Conservation (phyloP, 2,113 vertebrate genomes). For the Leucosticte australis region DNA sequence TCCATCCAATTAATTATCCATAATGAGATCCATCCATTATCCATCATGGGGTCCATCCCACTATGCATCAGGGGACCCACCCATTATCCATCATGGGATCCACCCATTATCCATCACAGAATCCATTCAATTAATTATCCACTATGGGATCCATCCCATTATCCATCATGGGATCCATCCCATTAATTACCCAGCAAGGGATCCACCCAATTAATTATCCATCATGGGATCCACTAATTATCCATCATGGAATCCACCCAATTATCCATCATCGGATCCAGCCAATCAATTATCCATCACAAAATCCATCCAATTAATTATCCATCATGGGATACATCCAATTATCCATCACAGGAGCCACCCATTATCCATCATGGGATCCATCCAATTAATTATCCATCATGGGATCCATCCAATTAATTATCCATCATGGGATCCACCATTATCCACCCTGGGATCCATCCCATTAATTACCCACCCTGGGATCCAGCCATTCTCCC, state of each 20-base stretch:
- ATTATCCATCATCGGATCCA: not conserved
- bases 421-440: not conserved
- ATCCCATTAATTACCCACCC: not conserved
- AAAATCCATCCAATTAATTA: no score
- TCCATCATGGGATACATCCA: not conserved
- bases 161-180: no score
- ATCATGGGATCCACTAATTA: rapidly evolving
- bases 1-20: not conserved
- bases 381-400: no score
- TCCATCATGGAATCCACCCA: not conserved
- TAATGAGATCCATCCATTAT: rapidly evolving
- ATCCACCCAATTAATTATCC: not conserved
- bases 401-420: no score
- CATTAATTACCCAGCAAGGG: not conserved
- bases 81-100: not conserved
- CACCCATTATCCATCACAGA: no score
- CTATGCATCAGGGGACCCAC: not conserved
- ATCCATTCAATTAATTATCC: not conserved
- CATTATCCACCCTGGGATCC: not conserved
- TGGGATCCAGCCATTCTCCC: no score
- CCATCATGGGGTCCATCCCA: not conserved
- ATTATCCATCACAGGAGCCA: not conserved
- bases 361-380: not conserved
- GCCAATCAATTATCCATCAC: not conserved
- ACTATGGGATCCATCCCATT: no score